Conservation (phyloP, 2,113 vertebrate genomes). For the Callipepla squamata region DNA sequence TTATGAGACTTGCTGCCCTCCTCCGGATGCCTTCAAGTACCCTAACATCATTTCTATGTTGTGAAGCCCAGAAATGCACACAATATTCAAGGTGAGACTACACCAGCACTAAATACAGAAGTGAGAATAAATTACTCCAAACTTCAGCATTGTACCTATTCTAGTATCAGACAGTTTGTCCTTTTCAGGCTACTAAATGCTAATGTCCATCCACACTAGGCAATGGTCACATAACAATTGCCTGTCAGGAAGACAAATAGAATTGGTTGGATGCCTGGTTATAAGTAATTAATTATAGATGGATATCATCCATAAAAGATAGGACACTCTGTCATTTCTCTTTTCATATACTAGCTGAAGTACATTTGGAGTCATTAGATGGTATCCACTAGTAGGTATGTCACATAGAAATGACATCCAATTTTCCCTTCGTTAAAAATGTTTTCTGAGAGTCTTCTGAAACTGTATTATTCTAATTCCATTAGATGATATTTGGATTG, state of each 20-base stretch:
- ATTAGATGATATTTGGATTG: neutral
- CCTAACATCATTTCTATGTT: neutral
- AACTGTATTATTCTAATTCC: neutral
- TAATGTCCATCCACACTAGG: neutral
- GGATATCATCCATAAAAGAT: neutral
- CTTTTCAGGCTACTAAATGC: neutral
- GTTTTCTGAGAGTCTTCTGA: neutral
- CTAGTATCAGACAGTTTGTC: neutral
- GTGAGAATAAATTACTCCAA: constrained; percentile 1
- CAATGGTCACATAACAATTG: neutral
- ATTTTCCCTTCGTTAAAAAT: neutral
- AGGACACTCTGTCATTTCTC: neutral
- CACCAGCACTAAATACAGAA: neutral
- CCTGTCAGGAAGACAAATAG: neutral
- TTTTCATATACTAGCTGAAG: neutral
- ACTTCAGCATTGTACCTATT: neutral
- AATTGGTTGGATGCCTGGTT: neutral
- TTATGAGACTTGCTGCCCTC: neutral
- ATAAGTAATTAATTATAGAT: neutral
- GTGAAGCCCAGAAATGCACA: neutral
- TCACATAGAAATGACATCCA: neutral
- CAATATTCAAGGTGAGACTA: neutral
- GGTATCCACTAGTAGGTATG: neutral
- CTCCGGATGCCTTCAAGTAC: neutral
- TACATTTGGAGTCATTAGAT: neutral